Evolutionary conservation across 1,140 invertebrate species (phyloP), one percentile per base, ranked within the genome.

Genomic region (Cherax destructor): DNA sequence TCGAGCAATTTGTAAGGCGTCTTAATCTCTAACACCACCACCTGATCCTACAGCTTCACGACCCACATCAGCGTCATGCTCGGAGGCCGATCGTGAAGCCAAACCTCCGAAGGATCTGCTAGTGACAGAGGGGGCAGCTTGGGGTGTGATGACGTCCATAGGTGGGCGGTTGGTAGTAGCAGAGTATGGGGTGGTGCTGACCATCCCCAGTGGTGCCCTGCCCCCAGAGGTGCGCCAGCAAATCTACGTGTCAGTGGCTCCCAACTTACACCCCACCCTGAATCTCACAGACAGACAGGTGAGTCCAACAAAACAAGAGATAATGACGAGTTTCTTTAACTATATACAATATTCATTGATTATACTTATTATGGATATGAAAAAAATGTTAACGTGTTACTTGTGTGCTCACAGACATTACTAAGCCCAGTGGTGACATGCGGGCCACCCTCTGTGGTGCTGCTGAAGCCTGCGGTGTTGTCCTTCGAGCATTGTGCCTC

Each of bases 401-500:
- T 18, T 65, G 18, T 21, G 18, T 16, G 10, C 4, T 65, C 13
- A 10, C 92, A 97, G 94, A 99, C 98, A 47, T 96, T 99, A 94
- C 96, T 99, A 85, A 98, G 98, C 94, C 98, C 98, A 30, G 97
- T 99, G 92, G 96, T 99, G 88, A 97, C 97, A 91, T 98, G 97
- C 94, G 98, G 98, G 16, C 97, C 97, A 5, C 95, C 96, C 21
- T 96, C 96, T 89, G 96, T 97, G 24, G 95, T 96, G 92, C 96
- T 99, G 94, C 93, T 95, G 21, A 99, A 99, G 94, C 97, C 98
- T 11, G 96, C 98, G 81, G 97, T 99, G 93, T 95, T 99, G 16
- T 98, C 97, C 94, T 97, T 99, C 93, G 98, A 98, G 88, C 98
- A 99, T 94, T 99, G 98, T 94, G 98, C 98, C 47, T 96, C 96